Base-by-base conservation (phyloP, 2,888 invertebrate genomes). In the Corythucha ciliata region DNA sequence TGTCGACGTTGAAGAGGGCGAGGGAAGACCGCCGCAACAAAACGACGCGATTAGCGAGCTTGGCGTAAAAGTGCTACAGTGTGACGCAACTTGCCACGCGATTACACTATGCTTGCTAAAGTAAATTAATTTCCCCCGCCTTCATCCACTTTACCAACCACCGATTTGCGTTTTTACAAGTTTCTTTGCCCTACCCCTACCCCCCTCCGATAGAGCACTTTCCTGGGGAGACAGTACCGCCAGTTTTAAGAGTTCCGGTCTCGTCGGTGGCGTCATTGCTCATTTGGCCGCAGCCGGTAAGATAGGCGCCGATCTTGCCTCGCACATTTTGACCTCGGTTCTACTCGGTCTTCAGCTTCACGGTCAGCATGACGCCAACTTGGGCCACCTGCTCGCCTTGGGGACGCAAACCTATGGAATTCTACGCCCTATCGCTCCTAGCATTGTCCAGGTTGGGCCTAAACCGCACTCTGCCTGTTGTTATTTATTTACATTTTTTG, bases 281-380 rank as follows among this genome's bases (percentile, higher is more conserved):
- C 79, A 78, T 63, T 69, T 87, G 54, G 76, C 80, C 41, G 67
- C 72, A 1, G 78, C 79, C 61, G 75, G 75, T 61, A 73, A 76
- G 62, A 68, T 84, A 59, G 79, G 74, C 59, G 75, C 75, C 57
- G 78, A 76, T 57, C 77, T 81, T 68, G 83, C 83, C 1, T 73
- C 76, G 0, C 79, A 83, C 61, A 80, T 88, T 40, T 37, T 63
- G 2, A 78, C 80, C 0, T 80, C 83, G 2, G 79, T 88, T 58
- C 72, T 89, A 53, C 79, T 79, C 59, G 90, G 88, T 41, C 73
- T 93, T 56, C 83, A 88, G 58, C 72, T 82, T 55, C 89, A 92
- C 65, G 93, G 93, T 0, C 87, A 91, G 65, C 91, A 92, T 66
- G 92, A 92, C 63, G 80, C 83, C 10, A 87, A 87, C 71, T 88